These are phyloP conservation scores for Meta bourneti DNA, from an alignment of 2,888 invertebrate genomes.

Conservation along the genomic window DNA sequence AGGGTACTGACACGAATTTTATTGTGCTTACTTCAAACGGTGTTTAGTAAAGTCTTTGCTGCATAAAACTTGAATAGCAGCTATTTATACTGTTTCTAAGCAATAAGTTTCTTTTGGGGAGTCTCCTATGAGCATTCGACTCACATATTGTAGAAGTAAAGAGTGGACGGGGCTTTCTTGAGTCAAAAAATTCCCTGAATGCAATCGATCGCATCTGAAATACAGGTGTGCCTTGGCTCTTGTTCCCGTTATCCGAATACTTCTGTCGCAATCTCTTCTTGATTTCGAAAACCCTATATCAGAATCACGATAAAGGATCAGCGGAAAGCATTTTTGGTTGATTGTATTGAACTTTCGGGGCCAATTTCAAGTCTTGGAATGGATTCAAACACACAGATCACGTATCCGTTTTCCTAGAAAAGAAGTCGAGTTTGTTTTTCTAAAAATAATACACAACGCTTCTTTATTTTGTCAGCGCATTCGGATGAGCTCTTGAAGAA, in stretches of 20 bases:
- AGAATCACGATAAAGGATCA: neutral
- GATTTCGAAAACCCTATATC: slow-evolving; percentile 5
- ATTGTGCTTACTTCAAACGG: too few species aligned
- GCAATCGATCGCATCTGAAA: slow-evolving; percentile 4
- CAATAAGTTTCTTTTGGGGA: too few species aligned
- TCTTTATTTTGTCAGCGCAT: neutral
- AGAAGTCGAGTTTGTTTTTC: slow-evolving; percentile 2
- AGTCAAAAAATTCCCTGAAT: neutral
- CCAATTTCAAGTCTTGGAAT: neutral
- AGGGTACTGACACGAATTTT: too few species aligned
- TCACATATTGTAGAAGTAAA: too few species aligned
- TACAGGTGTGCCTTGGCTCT: neutral
- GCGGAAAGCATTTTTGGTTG: neutral
- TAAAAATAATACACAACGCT: slow-evolving; percentile 12
- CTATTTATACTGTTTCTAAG: too few species aligned
- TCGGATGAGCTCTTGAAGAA: slow-evolving; percentile 1
- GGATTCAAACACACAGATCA: slow-evolving; percentile 5
- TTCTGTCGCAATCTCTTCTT: neutral
- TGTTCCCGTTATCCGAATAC: neutral
- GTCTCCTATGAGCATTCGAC: too few species aligned
- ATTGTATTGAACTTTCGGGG: neutral
- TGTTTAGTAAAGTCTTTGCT: too few species aligned
- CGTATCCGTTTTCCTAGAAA: neutral
- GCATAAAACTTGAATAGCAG: too few species aligned
- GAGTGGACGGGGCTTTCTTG: too few species aligned